Evolutionary conservation across 2,888 invertebrate species (phyloP), one percentile per base, ranked within the genome.

Genomic region (Athalia circularis): DNA sequence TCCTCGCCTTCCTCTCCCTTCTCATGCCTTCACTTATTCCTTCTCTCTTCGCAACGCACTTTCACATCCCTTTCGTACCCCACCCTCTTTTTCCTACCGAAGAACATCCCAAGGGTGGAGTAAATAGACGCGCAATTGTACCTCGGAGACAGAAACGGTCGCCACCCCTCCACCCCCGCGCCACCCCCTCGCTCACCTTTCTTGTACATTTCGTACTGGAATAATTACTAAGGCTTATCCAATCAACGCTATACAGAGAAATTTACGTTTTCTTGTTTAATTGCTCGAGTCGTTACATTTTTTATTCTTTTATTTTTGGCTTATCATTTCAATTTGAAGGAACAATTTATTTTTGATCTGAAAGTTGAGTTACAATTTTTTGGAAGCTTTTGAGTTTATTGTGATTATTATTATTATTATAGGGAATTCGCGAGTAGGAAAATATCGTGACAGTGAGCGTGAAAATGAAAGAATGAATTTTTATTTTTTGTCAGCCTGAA

Each of bases 111-210:
- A 80, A 81, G 89, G 88, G 90, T 85, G 87, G 88, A 89, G 89
- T 90, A 90, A 90, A 90, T 89, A 89, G 85, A 81, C 86, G 84
- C 83, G 84, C 86, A 89, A 90, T 89, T 87, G 89, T 87, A 89
- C 90, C 89, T 87, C 84, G 83, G 90, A 90, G 88, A 87, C 87
- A 84, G 82, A 59, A 50, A 50, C 75, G 29, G 29, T 29, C 29
- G 29, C 29, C 29, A 29, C 29, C 29, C 29, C 29, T 29, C 29
- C 29, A 29, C 29, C 29, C 29, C 29, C 29, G 1, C 29, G 2
- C 29, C 29, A 29, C 29, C 29, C 29, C 2, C 2, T 29, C 29
- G 0, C 29, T 7, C 50, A 59, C 8, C 15, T 7, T 9, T 57
- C 11, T 11, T n/a, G 48, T 15, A 47, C 48, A 61, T 75, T 50